Base-by-base conservation (phyloP, 1,140 invertebrate genomes). In the Aleiodes sp. region DNA sequence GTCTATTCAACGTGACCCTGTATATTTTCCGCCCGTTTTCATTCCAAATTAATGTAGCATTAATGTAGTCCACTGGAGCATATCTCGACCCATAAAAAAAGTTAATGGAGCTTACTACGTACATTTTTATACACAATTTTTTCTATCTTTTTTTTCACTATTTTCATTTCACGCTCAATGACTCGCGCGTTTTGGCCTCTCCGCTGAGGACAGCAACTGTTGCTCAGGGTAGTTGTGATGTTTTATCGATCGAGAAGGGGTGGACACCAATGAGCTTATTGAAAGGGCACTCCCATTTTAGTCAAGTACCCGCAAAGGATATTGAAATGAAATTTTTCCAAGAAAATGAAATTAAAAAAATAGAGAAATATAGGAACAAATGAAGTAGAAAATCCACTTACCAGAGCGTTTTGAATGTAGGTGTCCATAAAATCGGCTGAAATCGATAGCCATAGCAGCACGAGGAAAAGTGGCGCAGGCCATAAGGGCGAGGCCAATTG, bases 401-500 rank as follows among this genome's bases (percentile, higher is more conserved):
- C 91, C 90, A 75, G 89, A 88, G 71, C 91, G 86, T 77, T 92
- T 92, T 29, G 88, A 85, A 75, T 87, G 88, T 57, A 87, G 75
- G 77, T 91, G 90, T 29, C 90, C 90, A 75, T 92, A 92, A 65
- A 92, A 89, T 65, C 89, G 87, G 78, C 88, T 90, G 37, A 92
- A 87, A 82, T 92, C 91, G 60, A 92, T 88, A 26, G 90, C 89
- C 79, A 88, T 85, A 59, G 88, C 88, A 12, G 87, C 78, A 69
- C 86, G 83, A 8, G 88, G 87, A 76, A 90, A 86, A 19, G 87
- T 86, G 70, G 87, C 83, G 81, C 87, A 88, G 33, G 73, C 75
- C 33, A 76, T 79, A 64, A 86, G 78, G 71, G 80, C 78, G 73
- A 82, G 78, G 76, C 82, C 77, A 62, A 82, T 76, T 39, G 76